Base-by-base conservation (phyloP, 2,888 invertebrate species). In the Phortica okadai region DNA sequence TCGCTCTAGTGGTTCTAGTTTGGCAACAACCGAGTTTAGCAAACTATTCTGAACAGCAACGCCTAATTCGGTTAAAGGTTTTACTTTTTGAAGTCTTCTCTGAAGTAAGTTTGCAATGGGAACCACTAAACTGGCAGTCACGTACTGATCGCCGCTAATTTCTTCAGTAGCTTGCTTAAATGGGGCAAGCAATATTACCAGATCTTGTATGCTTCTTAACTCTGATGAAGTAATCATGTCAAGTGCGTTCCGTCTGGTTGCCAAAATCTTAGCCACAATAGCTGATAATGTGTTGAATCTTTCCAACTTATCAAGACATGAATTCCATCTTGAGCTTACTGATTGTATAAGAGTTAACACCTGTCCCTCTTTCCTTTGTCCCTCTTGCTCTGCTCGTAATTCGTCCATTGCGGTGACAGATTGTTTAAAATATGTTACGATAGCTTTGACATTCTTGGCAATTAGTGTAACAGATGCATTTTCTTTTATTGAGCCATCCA, bases 321-420 rank as follows among this genome's bases (percentile, higher is more conserved):
- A 11, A 11, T 1, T 11, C 8, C 7, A 50, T 11, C 50, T 50
- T 50, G 50, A 1, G 50, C 50, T 10, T 50, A 50, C 50, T 50
- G 50, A 50, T 50, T 50, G 50, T 50, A 50, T 50, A 50, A 50
- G 50, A 10, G 50, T 50, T 50, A 50, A 50, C 50, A 50, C 50
- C 11, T 50, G 50, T 10, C 11, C 11, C 64, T 33, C 10, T 25
- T 64, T 10, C 11, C n/a, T 64, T 64, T 33, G 21, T 64, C 21
- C 25, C 64, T 67, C 67, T 67, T 67, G 67, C 67, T 67, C 67
- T 25, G 67, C 67, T 33, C 67, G 67, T 67, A 67, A 2, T 42
- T 67, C 67, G 67, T 67, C 4, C 5, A 67, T 67, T 67, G 21
- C 21, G 44, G n/a, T 16, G n/a, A 67, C 67, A 14, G 67, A 67